Evolutionary conservation across 1,140 invertebrate species (phyloP).

Genomic region (Myzus persicae): DNA sequence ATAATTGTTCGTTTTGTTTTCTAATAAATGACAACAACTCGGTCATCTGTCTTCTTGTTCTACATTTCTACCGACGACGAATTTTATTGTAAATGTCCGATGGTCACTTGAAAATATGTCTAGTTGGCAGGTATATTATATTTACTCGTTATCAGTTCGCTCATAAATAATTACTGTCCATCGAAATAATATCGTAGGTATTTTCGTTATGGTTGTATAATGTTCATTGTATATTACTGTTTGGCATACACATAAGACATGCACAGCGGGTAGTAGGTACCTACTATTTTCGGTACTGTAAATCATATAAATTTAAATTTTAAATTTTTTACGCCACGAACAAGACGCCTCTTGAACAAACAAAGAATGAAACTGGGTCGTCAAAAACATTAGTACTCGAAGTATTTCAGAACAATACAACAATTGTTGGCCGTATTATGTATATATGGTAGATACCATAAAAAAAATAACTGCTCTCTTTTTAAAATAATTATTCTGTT

Average conservation of each 20-base stretch:
- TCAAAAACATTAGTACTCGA: slow-evolving; percentile 20
- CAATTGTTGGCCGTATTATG: neutral
- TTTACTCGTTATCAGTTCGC: neutral
- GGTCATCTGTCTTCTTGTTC: neutral
- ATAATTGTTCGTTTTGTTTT: neutral
- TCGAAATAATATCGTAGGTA: neutral
- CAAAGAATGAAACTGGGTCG: neutral
- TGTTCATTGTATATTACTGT: too few species aligned
- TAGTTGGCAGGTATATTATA: neutral
- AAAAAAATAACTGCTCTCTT: neutral
- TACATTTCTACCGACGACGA: neutral
- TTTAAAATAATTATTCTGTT: neutral
- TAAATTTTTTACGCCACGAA: neutral
- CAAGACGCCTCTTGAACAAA: slow-evolving; percentile 10
- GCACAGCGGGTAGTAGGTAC: too few species aligned
- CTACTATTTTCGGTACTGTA: neutral
- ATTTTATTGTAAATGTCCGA: neutral
- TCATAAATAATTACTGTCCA: neutral
- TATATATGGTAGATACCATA: neutral
- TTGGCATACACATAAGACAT: neutral
- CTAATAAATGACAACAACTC: neutral
- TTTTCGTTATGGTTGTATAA: neutral
- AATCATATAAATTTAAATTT: slow-evolving; percentile 25
- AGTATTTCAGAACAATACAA: slow-evolving; percentile 1
- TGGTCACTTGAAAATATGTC: neutral